Percentiles rank a stretch among this genome's conserved stretches.
phyloP scores from a whole-genome alignment of 53 echinoderm and acorn worm genomes.

The Paelopatides confundens region DNA sequence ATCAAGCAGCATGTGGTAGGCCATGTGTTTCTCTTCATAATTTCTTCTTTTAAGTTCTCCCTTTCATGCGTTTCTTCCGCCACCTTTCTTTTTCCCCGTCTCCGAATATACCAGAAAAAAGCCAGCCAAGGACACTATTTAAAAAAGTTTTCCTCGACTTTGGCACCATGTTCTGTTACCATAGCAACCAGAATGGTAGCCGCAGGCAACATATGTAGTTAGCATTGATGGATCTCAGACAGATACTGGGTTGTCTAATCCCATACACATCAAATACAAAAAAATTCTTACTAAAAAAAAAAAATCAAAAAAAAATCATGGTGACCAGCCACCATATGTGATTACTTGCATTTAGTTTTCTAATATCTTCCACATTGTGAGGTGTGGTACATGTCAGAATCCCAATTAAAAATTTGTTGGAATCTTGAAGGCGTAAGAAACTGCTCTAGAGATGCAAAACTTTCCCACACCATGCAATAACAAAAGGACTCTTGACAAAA shows the following conservation, averaged over 20 bases:
- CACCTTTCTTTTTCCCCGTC: no score
- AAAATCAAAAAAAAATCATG: neutral
- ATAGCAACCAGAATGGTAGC: constrained; percentile 5
- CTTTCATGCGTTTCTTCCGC: no score
- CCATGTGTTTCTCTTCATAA: neutral
- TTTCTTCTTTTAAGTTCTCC: neutral
- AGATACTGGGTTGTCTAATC: neutral
- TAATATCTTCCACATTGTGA: no score
- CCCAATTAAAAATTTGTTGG: constrained; percentile 19
- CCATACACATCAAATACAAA: no score
- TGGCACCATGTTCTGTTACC: constrained; percentile 12
- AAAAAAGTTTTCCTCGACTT: neutral
- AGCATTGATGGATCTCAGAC: neutral
- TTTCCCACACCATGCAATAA: constrained; percentile 9
- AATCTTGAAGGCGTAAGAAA: constrained; percentile 14
- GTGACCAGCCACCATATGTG: no score
- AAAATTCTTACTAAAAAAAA: no score
- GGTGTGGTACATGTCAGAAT: constrained; percentile 33
- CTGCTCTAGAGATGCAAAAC: neutral
- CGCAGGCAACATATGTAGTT: neutral
- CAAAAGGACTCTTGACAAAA: neutral
- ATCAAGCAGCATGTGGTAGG: neutral
- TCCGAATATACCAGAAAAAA: neutral
- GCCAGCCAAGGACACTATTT: neutral
- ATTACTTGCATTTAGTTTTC: no score